Evolutionary conservation across 2,113 vertebrate species (phyloP).

Genomic region (Sakesphorus luctuosus): DNA sequence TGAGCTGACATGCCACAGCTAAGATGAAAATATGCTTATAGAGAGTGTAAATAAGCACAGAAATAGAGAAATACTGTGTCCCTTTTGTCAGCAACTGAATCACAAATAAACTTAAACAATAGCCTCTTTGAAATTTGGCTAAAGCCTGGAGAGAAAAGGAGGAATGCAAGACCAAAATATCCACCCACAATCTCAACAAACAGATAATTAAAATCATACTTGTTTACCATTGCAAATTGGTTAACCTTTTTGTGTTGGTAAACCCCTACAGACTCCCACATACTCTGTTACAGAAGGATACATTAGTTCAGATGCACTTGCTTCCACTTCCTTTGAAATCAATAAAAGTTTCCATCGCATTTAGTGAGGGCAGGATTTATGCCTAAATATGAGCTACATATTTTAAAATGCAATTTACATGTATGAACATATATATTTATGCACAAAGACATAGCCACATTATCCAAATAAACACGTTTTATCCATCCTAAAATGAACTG

Average conservation of each 20-base stretch:
- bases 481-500: background rate
- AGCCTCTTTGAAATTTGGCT: constrained; percentile 34
- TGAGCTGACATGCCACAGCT: background rate
- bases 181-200: constrained; percentile 29
- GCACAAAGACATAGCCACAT: background rate
- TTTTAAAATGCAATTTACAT: background rate
- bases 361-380: background rate
- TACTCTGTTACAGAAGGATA: background rate
- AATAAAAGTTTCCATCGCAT: background rate
- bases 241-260: constrained; percentile 13
- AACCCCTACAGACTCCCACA: background rate
- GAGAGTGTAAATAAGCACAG: constrained; percentile 35
- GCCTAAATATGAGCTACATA: background rate
- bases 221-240: constrained; percentile 21
- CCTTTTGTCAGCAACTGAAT: constrained; percentile 30
- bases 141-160: constrained; percentile 10
- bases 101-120: constrained; percentile 40
- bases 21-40: constrained; percentile 18
- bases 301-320: background rate
- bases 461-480: background rate
- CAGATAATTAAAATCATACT: constrained; percentile 49
- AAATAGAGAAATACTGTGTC: background rate
- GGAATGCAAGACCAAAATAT: constrained; percentile 30
- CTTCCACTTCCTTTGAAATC: background rate
- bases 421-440: background rate